These are phyloP conservation scores for Harpegnathos saltator DNA, from an alignment of 1,140 invertebrate genomes.

Conservation along the genomic window DNA sequence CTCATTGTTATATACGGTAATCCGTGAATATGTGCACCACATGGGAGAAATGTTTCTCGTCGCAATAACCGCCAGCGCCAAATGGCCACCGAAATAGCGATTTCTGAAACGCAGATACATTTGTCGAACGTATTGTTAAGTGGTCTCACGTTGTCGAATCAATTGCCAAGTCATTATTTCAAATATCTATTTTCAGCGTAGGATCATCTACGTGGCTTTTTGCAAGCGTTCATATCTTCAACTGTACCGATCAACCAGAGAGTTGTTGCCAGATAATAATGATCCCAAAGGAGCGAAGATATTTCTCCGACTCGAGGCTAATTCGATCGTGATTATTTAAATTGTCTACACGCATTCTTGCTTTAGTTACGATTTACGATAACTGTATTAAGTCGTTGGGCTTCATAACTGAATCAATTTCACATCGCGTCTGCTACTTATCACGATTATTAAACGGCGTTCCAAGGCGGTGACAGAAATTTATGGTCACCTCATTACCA, in stretches of 20 bases:
- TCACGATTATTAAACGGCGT: conserved; percentile 73
- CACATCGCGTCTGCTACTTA: conserved; percentile 37
- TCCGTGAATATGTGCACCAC: conserved; percentile 14
- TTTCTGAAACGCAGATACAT: neutral
- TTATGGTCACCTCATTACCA: conserved; percentile 79
- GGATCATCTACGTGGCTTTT: conserved; percentile 1
- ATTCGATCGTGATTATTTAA: neutral
- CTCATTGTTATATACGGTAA: conserved; percentile 35
- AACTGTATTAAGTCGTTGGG: conserved; percentile 23
- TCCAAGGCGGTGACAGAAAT: conserved; percentile 73
- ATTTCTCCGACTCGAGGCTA: conserved; percentile 4
- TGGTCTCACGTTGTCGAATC: neutral
- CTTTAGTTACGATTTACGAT: neutral
- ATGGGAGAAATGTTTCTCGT: neutral
- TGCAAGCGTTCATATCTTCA: neutral
- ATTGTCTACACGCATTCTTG: conserved; percentile 13
- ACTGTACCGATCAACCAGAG: neutral
- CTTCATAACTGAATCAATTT: conserved; percentile 58
- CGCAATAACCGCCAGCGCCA: neutral
- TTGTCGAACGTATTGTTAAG: neutral
- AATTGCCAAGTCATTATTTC: neutral
- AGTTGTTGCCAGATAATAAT: conserved; percentile 4
- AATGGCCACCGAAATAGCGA: conserved; percentile 1
- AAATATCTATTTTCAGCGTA: neutral
- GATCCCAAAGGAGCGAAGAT: neutral